phyloP scores from a whole-genome alignment of 2,797 vertebrate genomes.

The Crax fasciolata region DNA sequence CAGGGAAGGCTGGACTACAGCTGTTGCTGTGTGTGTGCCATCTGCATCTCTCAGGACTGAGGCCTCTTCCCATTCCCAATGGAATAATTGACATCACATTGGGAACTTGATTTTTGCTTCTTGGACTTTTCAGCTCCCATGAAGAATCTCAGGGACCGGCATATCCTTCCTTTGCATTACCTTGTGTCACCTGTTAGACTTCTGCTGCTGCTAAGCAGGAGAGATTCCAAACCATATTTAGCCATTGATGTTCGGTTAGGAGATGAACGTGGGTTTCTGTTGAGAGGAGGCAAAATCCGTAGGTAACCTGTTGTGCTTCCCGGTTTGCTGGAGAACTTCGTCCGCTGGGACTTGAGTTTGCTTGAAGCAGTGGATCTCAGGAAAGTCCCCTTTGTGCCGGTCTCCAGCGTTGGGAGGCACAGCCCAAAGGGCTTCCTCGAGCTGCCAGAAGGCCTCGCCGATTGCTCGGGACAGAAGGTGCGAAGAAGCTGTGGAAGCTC shows the following conservation, averaged over 20 bases:
- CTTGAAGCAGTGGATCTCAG: slow-evolving; percentile 1
- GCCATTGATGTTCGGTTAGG: background rate
- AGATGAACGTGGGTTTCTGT: slow-evolving; percentile 2
- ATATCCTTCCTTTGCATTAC: slow-evolving; percentile 86
- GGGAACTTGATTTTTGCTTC: slow-evolving; percentile 69
- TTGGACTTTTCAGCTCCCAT: slow-evolving; percentile 63
- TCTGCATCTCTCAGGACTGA: slow-evolving; percentile 75
- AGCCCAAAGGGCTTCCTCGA: slow-evolving; percentile 5
- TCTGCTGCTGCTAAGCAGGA: slow-evolving; percentile 55
- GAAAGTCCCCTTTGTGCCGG: background rate
- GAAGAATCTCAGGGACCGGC: slow-evolving; percentile 87
- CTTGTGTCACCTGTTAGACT: slow-evolving; percentile 70
- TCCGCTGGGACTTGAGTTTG: background rate
- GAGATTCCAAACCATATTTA: background rate
- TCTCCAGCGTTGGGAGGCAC: background rate
- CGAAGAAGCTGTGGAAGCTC: slow-evolving; percentile 17
- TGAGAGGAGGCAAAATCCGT: slow-evolving; percentile 7
- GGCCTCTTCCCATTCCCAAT: slow-evolving; percentile 62
- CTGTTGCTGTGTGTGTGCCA: slow-evolving; percentile 58
- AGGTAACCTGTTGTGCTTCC: slow-evolving; percentile 8
- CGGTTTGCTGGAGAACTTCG: background rate
- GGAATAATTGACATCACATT: background rate
- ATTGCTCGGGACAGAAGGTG: background rate
- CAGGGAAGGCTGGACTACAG: slow-evolving; percentile 28
- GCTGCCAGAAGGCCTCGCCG: background rate